Evolutionary conservation across 92 coral and sea anemone genomes (phyloP).

Genomic region (Phenganax subtilis): DNA sequence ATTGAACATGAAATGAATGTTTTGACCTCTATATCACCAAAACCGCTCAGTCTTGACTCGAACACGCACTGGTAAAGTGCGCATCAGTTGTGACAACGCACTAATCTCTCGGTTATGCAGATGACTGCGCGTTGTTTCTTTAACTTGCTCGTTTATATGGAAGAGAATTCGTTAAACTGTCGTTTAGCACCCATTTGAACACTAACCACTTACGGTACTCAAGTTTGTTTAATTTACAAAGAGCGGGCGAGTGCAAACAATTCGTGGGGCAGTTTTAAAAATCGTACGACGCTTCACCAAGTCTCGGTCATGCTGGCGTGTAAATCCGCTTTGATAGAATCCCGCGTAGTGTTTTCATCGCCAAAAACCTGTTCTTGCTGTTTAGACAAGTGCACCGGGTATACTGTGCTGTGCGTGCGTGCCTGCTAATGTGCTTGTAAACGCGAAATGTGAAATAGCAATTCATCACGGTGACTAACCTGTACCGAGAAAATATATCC

Average conservation of each 20-base stretch:
- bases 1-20: conserved; percentile 23
- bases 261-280: conserved; percentile 32
- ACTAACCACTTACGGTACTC: conserved; percentile 32
- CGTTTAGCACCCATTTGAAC: conserved; percentile 42
- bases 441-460: neutral
- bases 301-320: conserved; percentile 43
- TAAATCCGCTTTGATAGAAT: conserved; percentile 41
- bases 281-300: conserved; percentile 6
- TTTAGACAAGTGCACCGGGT: conserved; percentile 21
- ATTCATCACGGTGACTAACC: conserved; percentile 16
- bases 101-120: neutral
- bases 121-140: neutral
- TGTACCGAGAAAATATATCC: neutral
- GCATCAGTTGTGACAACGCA: conserved; percentile 7
- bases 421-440: neutral
- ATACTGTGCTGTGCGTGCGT: neutral
- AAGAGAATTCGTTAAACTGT: conserved; percentile 17
- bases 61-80: neutral
- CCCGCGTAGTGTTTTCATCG: conserved; percentile 45
- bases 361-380: conserved; percentile 34
- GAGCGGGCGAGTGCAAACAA: conserved; percentile 27
- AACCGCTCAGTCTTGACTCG: conserved; percentile 14
- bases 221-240: conserved; percentile 42
- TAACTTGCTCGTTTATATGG: neutral
- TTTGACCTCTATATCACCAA: conserved; percentile 26